These are phyloP conservation scores for Glaucidium brasilianum DNA, from an alignment of 2,113 vertebrate species.

Conservation along the genomic window DNA sequence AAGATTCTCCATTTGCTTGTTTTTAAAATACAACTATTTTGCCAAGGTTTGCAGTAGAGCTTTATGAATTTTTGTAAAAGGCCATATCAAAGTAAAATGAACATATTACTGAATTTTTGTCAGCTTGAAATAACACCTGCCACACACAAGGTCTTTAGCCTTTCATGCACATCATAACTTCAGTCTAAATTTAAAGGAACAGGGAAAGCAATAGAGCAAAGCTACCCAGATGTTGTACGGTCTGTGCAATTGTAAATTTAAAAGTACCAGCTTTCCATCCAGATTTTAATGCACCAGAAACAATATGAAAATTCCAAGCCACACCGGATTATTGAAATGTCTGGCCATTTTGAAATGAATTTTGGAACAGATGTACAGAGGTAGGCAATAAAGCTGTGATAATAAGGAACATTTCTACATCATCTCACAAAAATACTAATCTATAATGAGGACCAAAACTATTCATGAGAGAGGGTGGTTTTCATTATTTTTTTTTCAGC, in stretches of 20 bases:
- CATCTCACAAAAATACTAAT: constrained; percentile 75
- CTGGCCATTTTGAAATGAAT: constrained; percentile 76
- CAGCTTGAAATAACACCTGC: constrained; percentile 78
- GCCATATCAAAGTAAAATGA: constrained; percentile 64
- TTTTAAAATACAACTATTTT: background rate
- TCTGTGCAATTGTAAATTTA: constrained; percentile 82
- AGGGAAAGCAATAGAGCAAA: constrained; percentile 80
- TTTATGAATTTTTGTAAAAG: constrained; percentile 41
- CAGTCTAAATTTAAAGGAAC: constrained; percentile 86
- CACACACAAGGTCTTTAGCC: constrained; percentile 72
- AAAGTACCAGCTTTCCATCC: constrained; percentile 76
- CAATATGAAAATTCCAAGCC: constrained; percentile 79
- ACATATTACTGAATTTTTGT: constrained; percentile 68
- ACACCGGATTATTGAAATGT: constrained; percentile 74
- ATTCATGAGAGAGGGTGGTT: constrained; percentile 28
- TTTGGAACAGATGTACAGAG: constrained; percentile 80
- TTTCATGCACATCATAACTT: constrained; percentile 87
- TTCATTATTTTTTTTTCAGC: constrained; percentile 52
- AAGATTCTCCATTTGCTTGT: background rate
- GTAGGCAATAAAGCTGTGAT: constrained; percentile 80
- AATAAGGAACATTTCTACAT: constrained; percentile 80
- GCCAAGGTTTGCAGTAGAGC: background rate
- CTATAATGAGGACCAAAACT: constrained; percentile 70
- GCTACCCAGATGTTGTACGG: constrained; percentile 88
- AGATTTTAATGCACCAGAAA: constrained; percentile 76